These are phyloP conservation scores for Sminthopsis crassicaudata DNA, from an alignment of 2,113 vertebrate genomes.

Conservation along the genomic window DNA sequence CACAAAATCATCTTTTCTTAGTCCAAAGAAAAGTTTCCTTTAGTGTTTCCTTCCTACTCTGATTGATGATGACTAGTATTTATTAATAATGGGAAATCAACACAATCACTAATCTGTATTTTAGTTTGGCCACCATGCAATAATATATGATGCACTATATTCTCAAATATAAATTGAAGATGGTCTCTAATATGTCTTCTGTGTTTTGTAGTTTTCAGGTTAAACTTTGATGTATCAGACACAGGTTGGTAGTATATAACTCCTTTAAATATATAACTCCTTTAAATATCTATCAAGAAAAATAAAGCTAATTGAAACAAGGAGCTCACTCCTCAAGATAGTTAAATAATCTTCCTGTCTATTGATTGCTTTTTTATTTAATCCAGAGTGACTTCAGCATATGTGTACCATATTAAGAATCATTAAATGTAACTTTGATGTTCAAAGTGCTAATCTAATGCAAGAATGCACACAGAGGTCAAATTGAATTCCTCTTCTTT, in stretches of 20 bases:
- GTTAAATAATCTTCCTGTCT: not conserved
- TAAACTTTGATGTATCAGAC: not conserved
- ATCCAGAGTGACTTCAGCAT: not conserved
- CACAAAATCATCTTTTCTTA: not conserved
- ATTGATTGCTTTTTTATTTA: fast-evolving
- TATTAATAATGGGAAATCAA: not conserved
- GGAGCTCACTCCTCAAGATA: not conserved
- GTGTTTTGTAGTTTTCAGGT: not conserved
- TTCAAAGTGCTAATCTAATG: not conserved
- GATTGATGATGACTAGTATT: not conserved
- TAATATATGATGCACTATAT: not conserved
- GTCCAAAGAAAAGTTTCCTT: constrained; percentile 3
- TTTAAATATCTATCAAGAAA: not conserved
- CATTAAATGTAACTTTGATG: not conserved
- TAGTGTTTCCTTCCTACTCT: constrained; percentile 17
- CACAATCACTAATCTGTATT: constrained; percentile 24
- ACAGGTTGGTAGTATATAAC: not conserved
- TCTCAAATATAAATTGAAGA: constrained; percentile 32
- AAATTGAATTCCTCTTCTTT: not conserved
- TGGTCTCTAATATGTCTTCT: constrained; percentile 19
- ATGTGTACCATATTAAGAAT: not conserved
- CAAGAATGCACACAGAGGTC: not conserved
- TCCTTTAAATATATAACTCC: not conserved
- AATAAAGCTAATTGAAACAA: constrained; percentile 25
- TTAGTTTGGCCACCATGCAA: not conserved